Percentiles rank a stretch among this genome's conserved stretches.
phyloP scores from a whole-genome alignment of 2,888 invertebrate species.

The Gymnoscelis rufifasciata region DNA sequence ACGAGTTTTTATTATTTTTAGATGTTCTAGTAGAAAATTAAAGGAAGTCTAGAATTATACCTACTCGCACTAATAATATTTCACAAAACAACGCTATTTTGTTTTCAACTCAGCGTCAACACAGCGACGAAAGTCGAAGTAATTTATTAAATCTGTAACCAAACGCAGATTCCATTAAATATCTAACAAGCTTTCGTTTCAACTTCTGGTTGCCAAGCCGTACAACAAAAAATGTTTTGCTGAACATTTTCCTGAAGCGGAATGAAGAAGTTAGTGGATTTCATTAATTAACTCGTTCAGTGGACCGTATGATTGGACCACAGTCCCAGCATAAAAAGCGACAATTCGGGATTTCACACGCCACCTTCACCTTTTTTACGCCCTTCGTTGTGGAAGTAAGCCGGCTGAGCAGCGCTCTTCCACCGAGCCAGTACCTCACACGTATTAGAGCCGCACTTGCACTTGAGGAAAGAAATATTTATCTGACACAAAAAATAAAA shows the following conservation, averaged over 20 bases:
- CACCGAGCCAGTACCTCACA: no score
- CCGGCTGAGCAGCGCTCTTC: conserved; percentile 11
- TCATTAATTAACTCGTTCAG: conserved; percentile 78
- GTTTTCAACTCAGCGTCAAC: neutral
- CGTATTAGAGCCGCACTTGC: no score
- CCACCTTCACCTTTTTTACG: conserved; percentile 22
- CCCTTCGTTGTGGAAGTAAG: conserved; percentile 14
- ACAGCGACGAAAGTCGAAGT: neutral
- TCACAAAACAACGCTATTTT: neutral
- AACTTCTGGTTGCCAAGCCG: conserved; percentile 12
- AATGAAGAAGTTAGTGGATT: conserved; percentile 75
- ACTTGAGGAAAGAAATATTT: no score
- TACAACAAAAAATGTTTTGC: conserved; percentile 20
- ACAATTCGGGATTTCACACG: conserved; percentile 61
- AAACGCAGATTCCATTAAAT: conserved; percentile 2
- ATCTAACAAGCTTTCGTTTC: conserved; percentile 2
- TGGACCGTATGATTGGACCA: conserved; percentile 75
- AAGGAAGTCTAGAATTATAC: no score
- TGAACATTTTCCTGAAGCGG: conserved; percentile 46
- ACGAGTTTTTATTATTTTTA: no score
- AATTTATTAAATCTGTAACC: conserved; percentile 1
- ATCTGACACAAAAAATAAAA: no score
- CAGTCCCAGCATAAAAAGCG: conserved; percentile 64
- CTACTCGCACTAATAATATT: neutral
- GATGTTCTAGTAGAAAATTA: no score